Evolutionary conservation across 1,140 invertebrate genomes (phyloP).

Genomic region (Cheumatopsyche charites): DNA sequence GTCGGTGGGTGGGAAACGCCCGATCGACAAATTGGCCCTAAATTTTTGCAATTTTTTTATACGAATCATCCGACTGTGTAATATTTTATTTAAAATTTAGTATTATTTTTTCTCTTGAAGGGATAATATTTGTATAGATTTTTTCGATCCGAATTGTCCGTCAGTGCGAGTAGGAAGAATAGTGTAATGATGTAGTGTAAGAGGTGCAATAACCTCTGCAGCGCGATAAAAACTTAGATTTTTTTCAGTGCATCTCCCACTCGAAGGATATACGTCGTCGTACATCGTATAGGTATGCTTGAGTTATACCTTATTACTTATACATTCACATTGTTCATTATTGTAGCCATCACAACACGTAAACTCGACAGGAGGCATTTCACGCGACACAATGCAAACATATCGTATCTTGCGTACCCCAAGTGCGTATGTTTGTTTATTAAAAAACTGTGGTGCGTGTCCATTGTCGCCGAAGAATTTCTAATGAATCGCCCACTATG

Average conservation of each 20-base stretch:
- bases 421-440: conserved; percentile 42
- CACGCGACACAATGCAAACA: conserved; percentile 40
- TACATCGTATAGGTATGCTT: conserved; percentile 28
- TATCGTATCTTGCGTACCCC: background rate
- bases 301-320: conserved; percentile 43
- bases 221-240: conserved; percentile 18
- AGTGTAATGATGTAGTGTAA: too few relatives aligned
- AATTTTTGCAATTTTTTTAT: conserved; percentile 1
- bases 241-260: conserved; percentile 10
- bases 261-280: too few relatives aligned
- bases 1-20: conserved; percentile 8
- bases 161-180: background rate
- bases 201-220: conserved; percentile 30
- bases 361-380: conserved; percentile 38
- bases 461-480: conserved; percentile 10
- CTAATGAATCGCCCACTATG: conserved; percentile 19
- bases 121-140: too few relatives aligned
- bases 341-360: conserved; percentile 39
- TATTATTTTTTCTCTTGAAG: too few relatives aligned
- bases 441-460: conserved; percentile 35
- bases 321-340: conserved; percentile 47
- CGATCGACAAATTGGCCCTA: conserved; percentile 4
- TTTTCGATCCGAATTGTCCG: background rate
- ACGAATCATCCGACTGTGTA: too few relatives aligned
- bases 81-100: too few relatives aligned